Conservation (phyloP, 2,797 vertebrate species). For the Coreius guichenoti region DNA sequence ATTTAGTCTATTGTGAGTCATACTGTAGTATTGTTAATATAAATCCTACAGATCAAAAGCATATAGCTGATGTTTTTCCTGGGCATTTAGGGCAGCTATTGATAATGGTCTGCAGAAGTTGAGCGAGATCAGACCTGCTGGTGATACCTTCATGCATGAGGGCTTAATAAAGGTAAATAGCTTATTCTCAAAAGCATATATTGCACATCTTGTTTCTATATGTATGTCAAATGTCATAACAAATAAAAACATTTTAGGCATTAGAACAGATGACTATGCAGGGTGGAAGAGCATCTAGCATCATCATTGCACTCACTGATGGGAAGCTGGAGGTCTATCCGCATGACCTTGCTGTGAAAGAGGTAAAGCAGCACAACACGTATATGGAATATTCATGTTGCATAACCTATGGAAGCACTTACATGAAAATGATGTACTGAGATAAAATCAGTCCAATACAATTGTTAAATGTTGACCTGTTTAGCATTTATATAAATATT, state of each 20-base stretch:
- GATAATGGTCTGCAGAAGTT: slow-evolving; percentile 83
- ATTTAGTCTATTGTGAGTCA: not conserved
- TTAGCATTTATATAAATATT: not conserved
- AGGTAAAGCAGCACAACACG: slow-evolving; percentile 77
- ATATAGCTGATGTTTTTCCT: not conserved
- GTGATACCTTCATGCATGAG: slow-evolving; percentile 96
- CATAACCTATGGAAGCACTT: not conserved
- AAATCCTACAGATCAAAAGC: not conserved
- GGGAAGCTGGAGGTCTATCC: slow-evolving; percentile 88
- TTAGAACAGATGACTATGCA: slow-evolving; percentile 86
- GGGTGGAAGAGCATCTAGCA: slow-evolving; percentile 82
- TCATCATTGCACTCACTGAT: slow-evolving; percentile 94
- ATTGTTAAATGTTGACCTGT: not conserved
- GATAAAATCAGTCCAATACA: not conserved
- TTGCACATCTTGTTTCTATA: not conserved
- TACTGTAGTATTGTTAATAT: not conserved
- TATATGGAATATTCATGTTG: slow-evolving; percentile 1
- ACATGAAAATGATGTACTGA: not conserved
- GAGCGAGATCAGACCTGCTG: slow-evolving; percentile 82
- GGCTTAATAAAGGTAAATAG: slow-evolving; percentile 85
- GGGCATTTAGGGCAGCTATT: slow-evolving; percentile 76
- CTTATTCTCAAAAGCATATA: not conserved
- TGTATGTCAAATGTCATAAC: not conserved
- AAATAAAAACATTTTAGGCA: slow-evolving; percentile 69
- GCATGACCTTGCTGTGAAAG: slow-evolving; percentile 82